These are phyloP conservation scores for Actinemys pallida DNA, from an alignment of 2,113 vertebrate species.

Conservation along the genomic window DNA sequence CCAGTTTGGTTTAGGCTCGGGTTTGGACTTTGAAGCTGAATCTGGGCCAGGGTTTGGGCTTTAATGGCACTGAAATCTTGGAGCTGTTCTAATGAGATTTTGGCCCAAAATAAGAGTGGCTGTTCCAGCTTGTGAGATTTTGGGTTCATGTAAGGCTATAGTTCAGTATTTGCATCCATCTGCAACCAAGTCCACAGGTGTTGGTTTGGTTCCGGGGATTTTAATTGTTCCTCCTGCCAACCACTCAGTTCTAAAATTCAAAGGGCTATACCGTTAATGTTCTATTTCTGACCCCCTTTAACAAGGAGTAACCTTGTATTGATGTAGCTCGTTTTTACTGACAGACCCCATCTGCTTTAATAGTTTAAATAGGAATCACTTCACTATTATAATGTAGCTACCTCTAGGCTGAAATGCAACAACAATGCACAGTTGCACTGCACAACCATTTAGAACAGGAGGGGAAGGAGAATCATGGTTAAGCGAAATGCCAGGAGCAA, in stretches of 20 bases:
- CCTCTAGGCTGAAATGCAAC: neutral
- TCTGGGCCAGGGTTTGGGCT: neutral
- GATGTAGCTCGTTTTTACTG: neutral
- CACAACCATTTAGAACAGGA: neutral
- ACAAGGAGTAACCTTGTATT: neutral
- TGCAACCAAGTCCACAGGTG: neutral
- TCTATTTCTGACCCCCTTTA: neutral
- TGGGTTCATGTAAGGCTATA: neutral
- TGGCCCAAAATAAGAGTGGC: neutral
- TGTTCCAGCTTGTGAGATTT: neutral
- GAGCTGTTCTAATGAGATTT: neutral
- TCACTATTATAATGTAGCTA: neutral
- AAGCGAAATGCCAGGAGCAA: neutral
- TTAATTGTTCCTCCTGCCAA: neutral
- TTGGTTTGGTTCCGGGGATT: neutral
- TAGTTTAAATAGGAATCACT: neutral
- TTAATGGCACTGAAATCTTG: neutral
- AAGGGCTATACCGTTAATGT: neutral
- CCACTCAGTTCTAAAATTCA: neutral
- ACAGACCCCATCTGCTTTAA: neutral
- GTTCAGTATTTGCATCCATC: neutral
- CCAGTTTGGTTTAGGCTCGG: neutral
- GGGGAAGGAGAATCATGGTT: neutral
- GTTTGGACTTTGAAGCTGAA: neutral
- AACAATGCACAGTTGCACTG: neutral